These are phyloP conservation scores for Melikaiella ostensackeni DNA, from an alignment of 2,888 invertebrate species.

Conservation along the genomic window DNA sequence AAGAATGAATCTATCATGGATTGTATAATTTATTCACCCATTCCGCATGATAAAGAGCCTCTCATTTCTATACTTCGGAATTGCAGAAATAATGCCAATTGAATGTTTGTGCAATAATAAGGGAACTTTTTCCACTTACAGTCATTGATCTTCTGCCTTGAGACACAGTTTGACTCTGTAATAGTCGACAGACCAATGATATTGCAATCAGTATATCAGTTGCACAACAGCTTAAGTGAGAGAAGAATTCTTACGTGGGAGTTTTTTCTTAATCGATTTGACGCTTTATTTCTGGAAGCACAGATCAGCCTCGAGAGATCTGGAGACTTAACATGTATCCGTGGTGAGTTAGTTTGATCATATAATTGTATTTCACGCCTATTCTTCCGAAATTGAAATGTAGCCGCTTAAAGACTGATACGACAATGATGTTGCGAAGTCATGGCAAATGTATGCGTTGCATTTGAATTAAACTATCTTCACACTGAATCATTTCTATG, in stretches of 20 bases:
- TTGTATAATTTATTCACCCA: too few species aligned
- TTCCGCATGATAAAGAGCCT: too few species aligned
- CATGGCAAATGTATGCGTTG: too few species aligned
- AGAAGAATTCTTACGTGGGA: slow-evolving; percentile 96
- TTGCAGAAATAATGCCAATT: neutral
- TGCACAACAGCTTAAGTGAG: slow-evolving; percentile 95
- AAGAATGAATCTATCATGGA: too few species aligned
- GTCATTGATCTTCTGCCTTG: slow-evolving; percentile 94
- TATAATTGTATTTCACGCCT: too few species aligned
- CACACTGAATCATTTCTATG: too few species aligned
- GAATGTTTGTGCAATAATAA: neutral
- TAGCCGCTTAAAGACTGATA: too few species aligned
- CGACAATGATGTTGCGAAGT: too few species aligned
- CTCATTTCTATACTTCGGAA: neutral
- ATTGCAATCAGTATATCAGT: slow-evolving; percentile 94
- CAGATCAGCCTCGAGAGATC: slow-evolving; percentile 93
- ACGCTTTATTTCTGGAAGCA: slow-evolving; percentile 96
- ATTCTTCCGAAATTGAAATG: too few species aligned
- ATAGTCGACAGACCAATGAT: slow-evolving; percentile 98
- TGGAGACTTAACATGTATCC: slow-evolving; percentile 89
- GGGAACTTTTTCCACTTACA: slow-evolving; percentile 71
- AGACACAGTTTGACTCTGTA: slow-evolving; percentile 98
- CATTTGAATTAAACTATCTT: too few species aligned
- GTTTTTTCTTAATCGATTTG: slow-evolving; percentile 97
- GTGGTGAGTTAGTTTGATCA: slow-evolving; percentile 82